These are phyloP conservation scores for Meliscaeva auricollis DNA, from an alignment of 2,888 invertebrate genomes.

Conservation along the genomic window DNA sequence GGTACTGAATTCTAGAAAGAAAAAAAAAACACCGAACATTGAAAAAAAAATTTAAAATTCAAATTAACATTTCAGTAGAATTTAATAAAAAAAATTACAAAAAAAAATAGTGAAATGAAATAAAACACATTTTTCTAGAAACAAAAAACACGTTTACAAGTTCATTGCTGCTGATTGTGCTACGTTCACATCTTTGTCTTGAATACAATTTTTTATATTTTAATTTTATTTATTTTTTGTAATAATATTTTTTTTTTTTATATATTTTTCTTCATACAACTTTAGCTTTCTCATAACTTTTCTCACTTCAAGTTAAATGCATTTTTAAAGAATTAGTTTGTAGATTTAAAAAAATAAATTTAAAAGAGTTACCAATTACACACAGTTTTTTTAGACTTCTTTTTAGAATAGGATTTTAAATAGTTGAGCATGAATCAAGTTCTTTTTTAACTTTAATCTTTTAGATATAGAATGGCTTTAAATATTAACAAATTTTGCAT, in stretches of 20 bases:
- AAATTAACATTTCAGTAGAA: slow-evolving; percentile 68
- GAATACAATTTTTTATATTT: slow-evolving; percentile 38
- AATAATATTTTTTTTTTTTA: background rate
- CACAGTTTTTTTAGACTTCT: slow-evolving; percentile 30
- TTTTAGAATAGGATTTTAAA: slow-evolving; percentile 35
- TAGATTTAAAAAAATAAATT: slow-evolving; percentile 10
- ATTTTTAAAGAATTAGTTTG: slow-evolving; percentile 54
- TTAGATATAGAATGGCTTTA: background rate
- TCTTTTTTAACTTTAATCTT: background rate
- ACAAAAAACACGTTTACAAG: slow-evolving; percentile 60
- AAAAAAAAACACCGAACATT: slow-evolving; percentile 50
- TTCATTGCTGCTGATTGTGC: slow-evolving; percentile 75
- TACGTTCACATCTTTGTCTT: slow-evolving; percentile 63
- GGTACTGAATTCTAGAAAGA: slow-evolving; percentile 85
- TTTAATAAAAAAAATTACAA: slow-evolving; percentile 22
- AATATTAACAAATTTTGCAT: background rate
- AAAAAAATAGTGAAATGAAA: slow-evolving; percentile 21
- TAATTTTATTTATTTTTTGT: background rate
- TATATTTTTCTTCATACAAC: slow-evolving; percentile 20
- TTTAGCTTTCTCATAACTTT: slow-evolving; percentile 58
- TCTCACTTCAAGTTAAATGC: slow-evolving; percentile 63
- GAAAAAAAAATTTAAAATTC: slow-evolving; percentile 32
- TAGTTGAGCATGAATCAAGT: slow-evolving; percentile 33
- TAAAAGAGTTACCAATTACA: slow-evolving; percentile 2
- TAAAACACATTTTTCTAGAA: slow-evolving; percentile 52